Evolutionary conservation across 2,113 vertebrate species (phyloP).

Genomic region (Marmota flaviventris): DNA sequence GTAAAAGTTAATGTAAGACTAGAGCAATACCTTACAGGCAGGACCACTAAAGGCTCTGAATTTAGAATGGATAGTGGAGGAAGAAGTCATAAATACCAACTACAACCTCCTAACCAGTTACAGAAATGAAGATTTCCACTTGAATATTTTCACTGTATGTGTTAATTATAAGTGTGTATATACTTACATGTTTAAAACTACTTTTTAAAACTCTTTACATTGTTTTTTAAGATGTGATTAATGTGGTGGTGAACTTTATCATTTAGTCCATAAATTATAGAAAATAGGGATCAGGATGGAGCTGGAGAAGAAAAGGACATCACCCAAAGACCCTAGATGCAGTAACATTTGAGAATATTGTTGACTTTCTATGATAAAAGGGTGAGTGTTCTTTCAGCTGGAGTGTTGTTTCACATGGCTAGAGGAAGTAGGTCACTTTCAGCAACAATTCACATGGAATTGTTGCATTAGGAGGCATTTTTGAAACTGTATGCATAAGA

Average conservation of each 20-base stretch:
- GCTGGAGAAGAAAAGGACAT: background rate
- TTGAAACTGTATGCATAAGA: background rate
- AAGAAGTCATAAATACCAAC: slow-evolving; percentile 19
- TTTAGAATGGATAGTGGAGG: background rate
- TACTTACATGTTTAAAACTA: background rate
- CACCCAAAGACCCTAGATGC: background rate
- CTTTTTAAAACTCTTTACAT: background rate
- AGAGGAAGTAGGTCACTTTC: no score
- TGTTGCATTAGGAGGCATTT: background rate
- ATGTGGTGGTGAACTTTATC: background rate
- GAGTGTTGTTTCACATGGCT: no score
- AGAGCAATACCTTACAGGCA: background rate
- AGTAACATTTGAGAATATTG: background rate
- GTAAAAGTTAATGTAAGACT: slow-evolving; percentile 45
- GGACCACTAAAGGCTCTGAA: background rate
- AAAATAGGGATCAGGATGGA: slow-evolving; percentile 33
- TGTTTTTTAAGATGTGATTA: background rate
- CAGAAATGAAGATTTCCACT: slow-evolving; percentile 47
- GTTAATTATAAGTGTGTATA: background rate
- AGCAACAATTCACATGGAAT: background rate
- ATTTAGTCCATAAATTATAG: background rate
- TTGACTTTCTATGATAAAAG: background rate
- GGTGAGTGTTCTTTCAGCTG: slow-evolving; percentile 6
- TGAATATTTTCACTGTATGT: slow-evolving; percentile 45
- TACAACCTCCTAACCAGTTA: background rate